Evolutionary conservation across 2,888 invertebrate species (phyloP), one percentile per base, ranked within the genome.

Genomic region (Chymomyza procnemis): DNA sequence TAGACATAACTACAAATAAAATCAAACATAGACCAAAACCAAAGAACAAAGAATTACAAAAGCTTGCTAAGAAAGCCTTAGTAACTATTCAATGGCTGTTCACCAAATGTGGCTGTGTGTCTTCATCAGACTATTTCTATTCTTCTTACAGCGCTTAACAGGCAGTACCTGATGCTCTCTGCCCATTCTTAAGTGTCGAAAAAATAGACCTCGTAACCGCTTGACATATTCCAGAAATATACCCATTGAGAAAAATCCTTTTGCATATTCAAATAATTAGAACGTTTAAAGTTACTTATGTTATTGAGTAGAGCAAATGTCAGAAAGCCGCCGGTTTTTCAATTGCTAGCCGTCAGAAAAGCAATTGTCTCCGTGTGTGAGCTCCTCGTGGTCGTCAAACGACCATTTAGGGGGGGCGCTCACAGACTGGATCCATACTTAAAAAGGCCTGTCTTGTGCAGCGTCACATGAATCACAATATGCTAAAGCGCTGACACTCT

Each of bases 401-500:
- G 34, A 12, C 12, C 4, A 4, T 3, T 19, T 9, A 19, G 30
- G 26, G 60, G 22, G 55, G 22, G 21, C 4, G 64, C n/a, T 18
- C 50, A 48, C 21, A 48, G 58, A 14, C 14, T 21, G 9, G 58
- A 57, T 9, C 54, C 62, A 48, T 22, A 75, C 72, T 64, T 54
- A 78, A 72, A 76, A 69, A 78, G 76, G 74, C 71, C 71, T 74
- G 74, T 74, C 73, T 66, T 60, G 63, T 56, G 63, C 70, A 87
- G 85, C 89, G 88, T 88, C 87, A 88, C 88, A 88, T 88, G 88
- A 89, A 84, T 84, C 83, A 84, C 83, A 88, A 88, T 88, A 88
- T 88, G 88, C 88, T 89, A 89, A 88, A 82, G 87, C 88, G 87
- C 88, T 89, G 88, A 88, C 89, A 88, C 87, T 88, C 88, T 88